A percentile compares a stretch with the other conserved stretches of the same genome.
Evolutionary conservation across 2,888 invertebrate species (phyloP).

Genomic region (Latrodectus hesperus): DNA sequence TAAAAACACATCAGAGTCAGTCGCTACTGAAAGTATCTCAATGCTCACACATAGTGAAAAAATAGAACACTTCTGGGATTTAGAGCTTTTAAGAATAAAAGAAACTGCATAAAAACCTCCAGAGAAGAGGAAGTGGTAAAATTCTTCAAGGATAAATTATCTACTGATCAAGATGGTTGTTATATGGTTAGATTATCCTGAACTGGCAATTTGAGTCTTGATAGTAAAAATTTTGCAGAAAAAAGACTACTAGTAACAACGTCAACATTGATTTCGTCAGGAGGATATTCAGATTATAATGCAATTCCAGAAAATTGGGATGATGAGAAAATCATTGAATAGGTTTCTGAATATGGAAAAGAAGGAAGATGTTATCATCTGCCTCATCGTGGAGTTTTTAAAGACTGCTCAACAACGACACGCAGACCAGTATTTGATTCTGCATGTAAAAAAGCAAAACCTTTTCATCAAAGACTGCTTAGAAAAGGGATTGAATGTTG

Average conservation of each 20-base stretch:
- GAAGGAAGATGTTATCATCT: conserved; percentile 1
- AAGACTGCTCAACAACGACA: neutral
- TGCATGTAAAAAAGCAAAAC: neutral
- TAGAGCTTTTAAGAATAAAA: neutral
- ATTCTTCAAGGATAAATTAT: neutral
- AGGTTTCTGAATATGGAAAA: no score
- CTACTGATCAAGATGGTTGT: neutral
- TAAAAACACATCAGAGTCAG: neutral
- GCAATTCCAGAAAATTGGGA: neutral
- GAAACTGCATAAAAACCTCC: neutral
- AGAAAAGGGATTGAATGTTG: neutral
- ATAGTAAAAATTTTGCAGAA: neutral
- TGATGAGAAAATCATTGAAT: neutral
- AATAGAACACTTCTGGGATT: neutral
- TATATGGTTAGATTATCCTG: neutral
- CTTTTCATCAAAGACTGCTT: conserved; percentile 14
- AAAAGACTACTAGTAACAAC: neutral
- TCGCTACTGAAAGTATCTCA: neutral
- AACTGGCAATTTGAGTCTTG: neutral
- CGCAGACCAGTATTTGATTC: neutral
- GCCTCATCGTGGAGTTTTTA: neutral
- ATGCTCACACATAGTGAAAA: neutral
- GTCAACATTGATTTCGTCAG: neutral
- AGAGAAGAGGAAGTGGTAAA: neutral
- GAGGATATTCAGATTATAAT: neutral